phyloP scores from a whole-genome alignment of 2,888 invertebrate genomes.

The Drosophila multiciliata region DNA sequence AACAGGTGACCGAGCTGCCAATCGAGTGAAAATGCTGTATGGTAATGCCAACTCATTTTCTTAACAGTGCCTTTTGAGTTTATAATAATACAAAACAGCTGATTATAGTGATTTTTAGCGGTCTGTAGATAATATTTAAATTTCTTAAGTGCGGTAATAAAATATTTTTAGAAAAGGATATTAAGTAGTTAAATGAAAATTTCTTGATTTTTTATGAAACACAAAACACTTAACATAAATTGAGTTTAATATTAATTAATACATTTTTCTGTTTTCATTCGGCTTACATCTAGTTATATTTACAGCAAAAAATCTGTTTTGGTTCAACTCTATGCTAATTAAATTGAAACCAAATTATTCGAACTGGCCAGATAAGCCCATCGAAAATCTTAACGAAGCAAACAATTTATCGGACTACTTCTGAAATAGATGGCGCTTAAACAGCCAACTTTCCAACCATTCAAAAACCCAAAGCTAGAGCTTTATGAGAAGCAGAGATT shows the following conservation, averaged over 20 bases:
- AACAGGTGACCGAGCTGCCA: conserved; percentile 56
- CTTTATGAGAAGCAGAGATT: too few relatives aligned
- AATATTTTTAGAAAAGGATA: neutral
- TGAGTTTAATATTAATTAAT: neutral
- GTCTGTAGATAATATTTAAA: neutral
- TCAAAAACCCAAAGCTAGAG: too few relatives aligned
- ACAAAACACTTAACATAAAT: neutral
- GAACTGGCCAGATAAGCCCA: neutral
- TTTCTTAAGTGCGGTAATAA: neutral
- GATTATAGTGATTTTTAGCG: conserved; percentile 1
- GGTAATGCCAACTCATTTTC: conserved; percentile 8
- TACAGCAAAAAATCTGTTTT: too few relatives aligned
- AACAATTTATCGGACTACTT: neutral
- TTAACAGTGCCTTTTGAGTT: conserved; percentile 31
- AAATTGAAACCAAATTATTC: neutral
- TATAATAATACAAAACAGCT: conserved; percentile 28
- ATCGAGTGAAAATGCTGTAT: conserved; percentile 15
- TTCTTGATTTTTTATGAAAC: neutral
- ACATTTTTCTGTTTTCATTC: neutral
- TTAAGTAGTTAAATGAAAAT: neutral
- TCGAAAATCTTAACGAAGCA: neutral
- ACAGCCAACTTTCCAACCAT: too few relatives aligned
- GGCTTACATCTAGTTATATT: neutral
- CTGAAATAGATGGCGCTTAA: conserved; percentile 7
- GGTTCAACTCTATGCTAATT: neutral